Conservation (phyloP, 2,888 invertebrate genomes). For the Rhamphomyia laevipes region DNA sequence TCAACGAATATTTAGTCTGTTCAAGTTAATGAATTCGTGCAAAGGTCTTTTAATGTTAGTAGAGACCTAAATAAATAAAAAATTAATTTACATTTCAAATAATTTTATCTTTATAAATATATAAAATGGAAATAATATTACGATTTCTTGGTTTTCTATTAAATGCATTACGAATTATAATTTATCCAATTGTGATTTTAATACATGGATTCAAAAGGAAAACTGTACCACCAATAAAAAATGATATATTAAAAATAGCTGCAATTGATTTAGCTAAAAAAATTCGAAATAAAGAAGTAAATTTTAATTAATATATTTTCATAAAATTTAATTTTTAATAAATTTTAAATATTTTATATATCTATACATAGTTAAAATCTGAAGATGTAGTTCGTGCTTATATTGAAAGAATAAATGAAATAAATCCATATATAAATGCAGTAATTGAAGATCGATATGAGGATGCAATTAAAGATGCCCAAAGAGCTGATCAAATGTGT, state of each 20-base stretch:
- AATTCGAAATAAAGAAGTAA: slow-evolving; percentile 60
- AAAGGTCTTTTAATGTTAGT: not conserved
- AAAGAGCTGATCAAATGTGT: slow-evolving; percentile 41
- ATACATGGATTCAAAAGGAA: slow-evolving; percentile 9
- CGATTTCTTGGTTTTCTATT: slow-evolving; percentile 14
- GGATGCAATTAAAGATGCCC: slow-evolving; percentile 52
- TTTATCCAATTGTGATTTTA: slow-evolving; percentile 13
- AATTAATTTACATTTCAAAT: not conserved
- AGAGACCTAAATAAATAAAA: not conserved
- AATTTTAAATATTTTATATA: not conserved
- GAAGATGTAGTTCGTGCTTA: slow-evolving; percentile 47
- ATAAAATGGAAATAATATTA: slow-evolving; percentile 17
- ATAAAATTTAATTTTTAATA: not conserved
- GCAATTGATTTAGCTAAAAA: slow-evolving; percentile 50
- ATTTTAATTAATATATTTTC: slow-evolving; percentile 14
- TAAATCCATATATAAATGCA: slow-evolving; percentile 57
- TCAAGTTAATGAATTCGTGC: too few species aligned
- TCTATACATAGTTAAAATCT: slow-evolving; percentile 43
- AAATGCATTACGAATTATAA: slow-evolving; percentile 14
- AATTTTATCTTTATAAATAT: too few species aligned
- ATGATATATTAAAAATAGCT: slow-evolving; percentile 17
- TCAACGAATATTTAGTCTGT: too few species aligned
- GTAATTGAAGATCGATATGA: slow-evolving; percentile 54
- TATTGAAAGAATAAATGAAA: slow-evolving; percentile 50
- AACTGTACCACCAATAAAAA: slow-evolving; percentile 14